Evolutionary conservation across 2,797 vertebrate genomes (phyloP), one percentile per base, ranked within the genome.

Genomic region (Phrynocephalus vlangalii): DNA sequence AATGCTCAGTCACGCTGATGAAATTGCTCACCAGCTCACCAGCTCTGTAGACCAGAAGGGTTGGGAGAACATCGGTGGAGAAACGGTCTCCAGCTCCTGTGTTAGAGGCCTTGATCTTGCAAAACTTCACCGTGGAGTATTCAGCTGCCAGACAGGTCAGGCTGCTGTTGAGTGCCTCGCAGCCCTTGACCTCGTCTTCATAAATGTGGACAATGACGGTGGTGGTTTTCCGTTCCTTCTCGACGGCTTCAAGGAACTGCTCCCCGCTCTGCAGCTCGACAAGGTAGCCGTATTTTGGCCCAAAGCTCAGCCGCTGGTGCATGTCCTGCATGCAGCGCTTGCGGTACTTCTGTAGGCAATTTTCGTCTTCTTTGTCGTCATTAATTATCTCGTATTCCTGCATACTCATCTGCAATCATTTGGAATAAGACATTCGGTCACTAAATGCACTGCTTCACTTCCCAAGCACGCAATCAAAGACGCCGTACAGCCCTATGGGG

Each of bases 21-120:
- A 99, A 99, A 95, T 99, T 99, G 91, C 98, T 98, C 1, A 99
- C 96, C 13, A 99, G 98, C 94, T 99, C 98, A 63, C 99, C 99
- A 0, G 97, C 98, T 94, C 98, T 99, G 94, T 99, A 99, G 73
- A 99, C 97, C 1, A 99, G 96, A 81, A 99, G 89, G 0, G 98
- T 97, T 3, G 99, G 99, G 77, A 99, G 97, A 30, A 99, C 97
- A 0, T 98, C 96, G 1, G 96, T 96, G 0, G 98, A 98, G 95
- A 99, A 99, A 86, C 98, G 98, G 72, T 99, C 98, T 0, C 97
- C 95, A 0, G 99, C 98, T 0, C 99, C 99, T 0, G 98, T 98
- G 26, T 97, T 86, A 0, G 97, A 97, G 9, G 98, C 98, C 84
- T 97, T 98, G 90, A 99, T 99, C 96, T 98, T 98, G 97, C 99